Percentiles rank a stretch among this genome's conserved stretches.
Conservation (phyloP, 2,113 vertebrate species). For the Struthio camelus region DNA sequence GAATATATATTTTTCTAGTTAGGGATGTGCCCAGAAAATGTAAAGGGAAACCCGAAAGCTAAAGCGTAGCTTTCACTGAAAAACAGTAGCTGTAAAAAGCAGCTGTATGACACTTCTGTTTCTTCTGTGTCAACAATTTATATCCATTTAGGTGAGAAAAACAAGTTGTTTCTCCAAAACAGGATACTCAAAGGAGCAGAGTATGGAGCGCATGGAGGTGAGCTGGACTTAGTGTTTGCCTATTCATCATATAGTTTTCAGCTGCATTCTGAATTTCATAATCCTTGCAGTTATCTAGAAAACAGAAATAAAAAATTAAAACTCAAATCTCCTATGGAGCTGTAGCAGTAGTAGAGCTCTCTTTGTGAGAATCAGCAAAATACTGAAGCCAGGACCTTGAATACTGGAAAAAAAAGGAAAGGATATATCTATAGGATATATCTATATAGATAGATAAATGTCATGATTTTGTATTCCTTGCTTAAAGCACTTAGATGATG, state of each 20-base stretch:
- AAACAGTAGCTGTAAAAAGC: background rate
- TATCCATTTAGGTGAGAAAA: background rate
- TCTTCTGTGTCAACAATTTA: background rate
- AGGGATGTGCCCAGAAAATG: background rate
- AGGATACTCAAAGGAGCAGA: background rate
- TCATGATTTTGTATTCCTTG: background rate
- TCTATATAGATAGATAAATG: background rate
- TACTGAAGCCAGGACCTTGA: background rate
- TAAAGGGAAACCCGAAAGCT: background rate
- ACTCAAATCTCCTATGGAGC: background rate
- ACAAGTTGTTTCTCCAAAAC: background rate
- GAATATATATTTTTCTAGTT: background rate
- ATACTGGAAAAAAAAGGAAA: too few species aligned
- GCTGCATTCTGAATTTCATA: background rate
- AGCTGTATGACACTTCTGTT: background rate
- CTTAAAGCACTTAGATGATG: background rate
- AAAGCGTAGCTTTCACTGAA: background rate
- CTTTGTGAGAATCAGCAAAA: background rate
- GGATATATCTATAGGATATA: too few species aligned
- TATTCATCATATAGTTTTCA: background rate
- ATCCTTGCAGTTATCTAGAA: background rate
- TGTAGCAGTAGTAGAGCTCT: background rate
- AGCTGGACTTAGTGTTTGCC: background rate
- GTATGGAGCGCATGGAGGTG: background rate
- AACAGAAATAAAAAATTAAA: background rate